Conservation (phyloP, 1,140 invertebrate genomes). For the Neodiprion fabricii region DNA sequence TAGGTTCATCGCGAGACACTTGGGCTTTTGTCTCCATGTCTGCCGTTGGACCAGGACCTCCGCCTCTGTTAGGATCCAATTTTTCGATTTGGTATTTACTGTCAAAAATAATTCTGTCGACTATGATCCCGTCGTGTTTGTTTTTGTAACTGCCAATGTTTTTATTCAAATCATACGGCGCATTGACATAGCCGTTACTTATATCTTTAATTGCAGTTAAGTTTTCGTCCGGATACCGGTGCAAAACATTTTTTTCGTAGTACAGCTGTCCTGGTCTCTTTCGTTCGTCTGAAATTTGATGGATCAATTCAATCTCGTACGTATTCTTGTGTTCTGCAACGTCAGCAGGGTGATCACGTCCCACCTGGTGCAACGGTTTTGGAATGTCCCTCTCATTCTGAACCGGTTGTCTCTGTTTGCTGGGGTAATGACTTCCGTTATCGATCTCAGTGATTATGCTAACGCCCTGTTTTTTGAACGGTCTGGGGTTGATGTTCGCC, state of each 20-base stretch:
- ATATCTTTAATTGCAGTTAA: constrained; percentile 40
- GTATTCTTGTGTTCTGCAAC: background rate
- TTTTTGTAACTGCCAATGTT: background rate
- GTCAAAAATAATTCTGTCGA: background rate
- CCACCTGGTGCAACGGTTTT: constrained; percentile 23
- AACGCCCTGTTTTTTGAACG: constrained; percentile 6
- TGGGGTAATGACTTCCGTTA: background rate
- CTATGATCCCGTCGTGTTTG: background rate
- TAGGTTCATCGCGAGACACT: background rate
- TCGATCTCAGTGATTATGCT: constrained; percentile 2
- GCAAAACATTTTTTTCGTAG: constrained; percentile 64
- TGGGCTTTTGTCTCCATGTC: background rate
- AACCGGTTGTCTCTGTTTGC: background rate
- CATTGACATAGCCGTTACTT: constrained; percentile 17
- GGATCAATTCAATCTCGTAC: constrained; percentile 12
- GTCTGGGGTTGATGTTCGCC: constrained; percentile 9
- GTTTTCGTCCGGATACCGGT: constrained; percentile 58
- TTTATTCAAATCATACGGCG: background rate
- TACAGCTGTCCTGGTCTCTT: constrained; percentile 56
- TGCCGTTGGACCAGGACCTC: background rate
- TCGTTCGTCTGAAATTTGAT: background rate
- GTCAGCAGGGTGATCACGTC: background rate
- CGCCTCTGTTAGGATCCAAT: background rate
- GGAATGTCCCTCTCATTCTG: constrained; percentile 26
- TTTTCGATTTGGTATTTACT: constrained; percentile 1